Percentiles rank a stretch among this genome's conserved stretches.
phyloP scores from a whole-genome alignment of 2,113 vertebrate genomes.

The Columba janthina region DNA sequence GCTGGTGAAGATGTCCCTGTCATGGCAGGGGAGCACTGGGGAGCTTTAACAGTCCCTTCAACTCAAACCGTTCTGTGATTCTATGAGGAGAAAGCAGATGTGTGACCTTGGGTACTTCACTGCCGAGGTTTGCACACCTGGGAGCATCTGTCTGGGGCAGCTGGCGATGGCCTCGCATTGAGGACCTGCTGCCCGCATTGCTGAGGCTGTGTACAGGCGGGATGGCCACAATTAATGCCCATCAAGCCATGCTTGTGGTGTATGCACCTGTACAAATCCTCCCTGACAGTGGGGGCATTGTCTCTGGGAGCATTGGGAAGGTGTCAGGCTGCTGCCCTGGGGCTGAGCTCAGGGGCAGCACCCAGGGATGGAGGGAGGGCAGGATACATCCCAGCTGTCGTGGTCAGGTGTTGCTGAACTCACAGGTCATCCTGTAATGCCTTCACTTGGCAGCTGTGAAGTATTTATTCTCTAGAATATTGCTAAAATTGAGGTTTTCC shows the following conservation, averaged over 20 bases:
- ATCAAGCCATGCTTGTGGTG: rapidly evolving
- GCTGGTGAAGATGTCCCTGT: too few relatives aligned
- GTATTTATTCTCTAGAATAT: neutral
- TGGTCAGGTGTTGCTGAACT: neutral
- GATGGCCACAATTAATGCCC: rapidly evolving
- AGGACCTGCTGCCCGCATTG: rapidly evolving
- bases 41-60: too few relatives aligned
- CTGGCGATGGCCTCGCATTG: rapidly evolving
- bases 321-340: neutral
- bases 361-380: neutral
- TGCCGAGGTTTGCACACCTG: neutral
- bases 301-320: rapidly evolving
- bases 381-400: rapidly evolving
- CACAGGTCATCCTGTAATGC: neutral
- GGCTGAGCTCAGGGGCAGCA: neutral
- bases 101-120: neutral
- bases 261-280: neutral
- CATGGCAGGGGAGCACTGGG: too few relatives aligned
- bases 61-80: too few relatives aligned
- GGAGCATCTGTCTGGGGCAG: neutral
- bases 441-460: neutral
- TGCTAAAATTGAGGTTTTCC: neutral
- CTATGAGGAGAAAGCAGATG: neutral
- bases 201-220: neutral
- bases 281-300: rapidly evolving